These are phyloP conservation scores for Drosophila melanica DNA, from an alignment of 1,140 invertebrate species.

Conservation along the genomic window DNA sequence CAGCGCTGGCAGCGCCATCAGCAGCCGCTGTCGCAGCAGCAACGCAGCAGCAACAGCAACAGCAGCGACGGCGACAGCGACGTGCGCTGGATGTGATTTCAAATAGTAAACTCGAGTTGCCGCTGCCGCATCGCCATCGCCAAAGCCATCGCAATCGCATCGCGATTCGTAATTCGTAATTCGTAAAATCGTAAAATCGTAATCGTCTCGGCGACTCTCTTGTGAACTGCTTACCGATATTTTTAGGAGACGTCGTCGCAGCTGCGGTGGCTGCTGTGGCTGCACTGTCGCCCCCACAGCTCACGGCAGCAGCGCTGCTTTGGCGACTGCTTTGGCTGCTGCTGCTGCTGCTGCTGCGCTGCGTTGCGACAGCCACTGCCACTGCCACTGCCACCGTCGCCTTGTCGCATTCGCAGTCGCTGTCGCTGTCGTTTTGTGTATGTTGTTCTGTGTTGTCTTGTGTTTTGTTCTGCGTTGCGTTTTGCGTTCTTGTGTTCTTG, in stretches of 20 bases:
- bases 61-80: constrained; percentile 41
- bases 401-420: constrained; percentile 8
- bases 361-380: neutral
- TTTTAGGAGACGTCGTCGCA: neutral
- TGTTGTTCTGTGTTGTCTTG: constrained; percentile 22
- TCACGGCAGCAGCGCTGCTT: neutral
- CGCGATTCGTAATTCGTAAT: constrained; percentile 8
- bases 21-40: constrained; percentile 28
- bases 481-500: constrained; percentile 19
- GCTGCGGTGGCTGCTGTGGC: constrained; percentile 8
- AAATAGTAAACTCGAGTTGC: constrained; percentile 71
- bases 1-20: neutral
- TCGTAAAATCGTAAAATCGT: neutral
- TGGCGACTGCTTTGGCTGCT: constrained; percentile 4
- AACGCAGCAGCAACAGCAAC: constrained; percentile 30
- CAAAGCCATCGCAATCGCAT: constrained; percentile 50
- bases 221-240: constrained; percentile 23
- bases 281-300: constrained; percentile 9
- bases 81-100: constrained; percentile 65
- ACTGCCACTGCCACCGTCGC: constrained; percentile 13
- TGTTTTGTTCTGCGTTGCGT: constrained; percentile 16
- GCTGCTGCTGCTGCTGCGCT: constrained; percentile 6
- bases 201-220: constrained; percentile 13
- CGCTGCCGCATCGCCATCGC: constrained; percentile 72
- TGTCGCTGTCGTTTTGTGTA: constrained; percentile 18